Base-by-base conservation (phyloP, 2,888 invertebrate species). In the Griposia aprilina region DNA sequence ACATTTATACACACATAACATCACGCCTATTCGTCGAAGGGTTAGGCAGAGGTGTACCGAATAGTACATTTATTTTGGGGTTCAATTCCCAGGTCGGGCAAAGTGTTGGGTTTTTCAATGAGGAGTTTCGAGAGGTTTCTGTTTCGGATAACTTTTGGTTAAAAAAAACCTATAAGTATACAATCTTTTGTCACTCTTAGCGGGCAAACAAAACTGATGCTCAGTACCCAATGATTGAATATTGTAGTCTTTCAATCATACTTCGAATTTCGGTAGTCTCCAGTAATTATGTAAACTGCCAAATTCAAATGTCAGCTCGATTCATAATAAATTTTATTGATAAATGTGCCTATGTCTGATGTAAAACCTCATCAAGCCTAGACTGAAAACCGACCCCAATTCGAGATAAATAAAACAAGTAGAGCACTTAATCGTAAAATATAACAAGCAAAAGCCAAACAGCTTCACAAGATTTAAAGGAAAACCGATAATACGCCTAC, bases 401-500 rank as follows among this genome's bases (percentile, higher is more conserved):
- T 3, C 17, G 59, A 59, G 6, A 36, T 10, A 11, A 50, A 30
- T 48, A 10, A 62, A 65, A 36, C 50, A 65, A 71, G 13, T 41
- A 6, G 41, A 41, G 41, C 41, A 41, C 7, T 6, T 41, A 41
- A 41, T 41, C 41, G 41, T 41, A 7, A 41, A 41, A 41, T 41
- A 41, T 41, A 41, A 5, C 41, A 6, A 41, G 4, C 41, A 41
- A 41, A 41, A 41, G 41, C 41, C 41, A 41, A 41, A 41, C 63
- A 2, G 20, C 23, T 1, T 36, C 26, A 55, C n/a, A 52, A 55
- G 3, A 30, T 60, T 26, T 20, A 60, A 41, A 41, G 20, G 15
- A 77, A 59, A 82, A 67, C 50, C 26, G 23, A 68, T 68, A 79
- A 36, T 30, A 79, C 80, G n/a, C 62, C 62, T 36, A 73, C 67